Evolutionary conservation across 2,113 vertebrate genomes (phyloP), one percentile per base, ranked within the genome.

Genomic region (Dipodomys spectabilis): DNA sequence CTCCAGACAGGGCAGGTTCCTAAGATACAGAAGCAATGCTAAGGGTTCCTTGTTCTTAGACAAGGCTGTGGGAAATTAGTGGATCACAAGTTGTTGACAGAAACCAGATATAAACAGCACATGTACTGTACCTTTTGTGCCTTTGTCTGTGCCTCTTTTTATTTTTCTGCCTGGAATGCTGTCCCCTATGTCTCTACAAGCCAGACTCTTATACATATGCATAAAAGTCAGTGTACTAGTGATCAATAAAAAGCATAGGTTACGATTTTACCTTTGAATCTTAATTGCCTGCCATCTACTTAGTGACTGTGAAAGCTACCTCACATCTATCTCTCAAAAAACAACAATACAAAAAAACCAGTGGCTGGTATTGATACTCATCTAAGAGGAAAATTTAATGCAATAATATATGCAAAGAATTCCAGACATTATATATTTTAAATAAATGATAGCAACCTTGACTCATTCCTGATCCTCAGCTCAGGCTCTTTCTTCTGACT

Each of bases 231-330:
- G 30, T 0, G 6, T 44, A n/a, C 4, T 5, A 82, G 25, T 69
- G 18, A 49, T 79, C 30, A 79, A 15, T 32, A 82, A 57, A 82
- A 57, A 95, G 22, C 67, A 18, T 45, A 1, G 6, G 8, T 67
- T 30, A 71, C 25, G 44, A 69, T 30, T 86, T 84, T 93, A 64
- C 71, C 5, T 78, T 89, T 78, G 64, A 92, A 69, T 92, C 22
- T 6, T 69, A 78, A 30, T 57, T 57, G 53, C 53, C 57, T 60
- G n/a, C 32, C 22, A 60, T 64, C 44, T n/a, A 68, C 28, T 45
- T 53, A n/a, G 35, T 85, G 11, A 44, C 44, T 80, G 22, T 65
- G 45, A 67, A 93, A 86, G n/a, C 57, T 35, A 71, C 4, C 27
- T 82, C 71, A 30, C 57, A 16, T 19, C n/a, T 10, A 2, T 82